These are phyloP conservation scores for Hycleus phaleratus DNA, from an alignment of 1,140 invertebrate species.

Conservation along the genomic window DNA sequence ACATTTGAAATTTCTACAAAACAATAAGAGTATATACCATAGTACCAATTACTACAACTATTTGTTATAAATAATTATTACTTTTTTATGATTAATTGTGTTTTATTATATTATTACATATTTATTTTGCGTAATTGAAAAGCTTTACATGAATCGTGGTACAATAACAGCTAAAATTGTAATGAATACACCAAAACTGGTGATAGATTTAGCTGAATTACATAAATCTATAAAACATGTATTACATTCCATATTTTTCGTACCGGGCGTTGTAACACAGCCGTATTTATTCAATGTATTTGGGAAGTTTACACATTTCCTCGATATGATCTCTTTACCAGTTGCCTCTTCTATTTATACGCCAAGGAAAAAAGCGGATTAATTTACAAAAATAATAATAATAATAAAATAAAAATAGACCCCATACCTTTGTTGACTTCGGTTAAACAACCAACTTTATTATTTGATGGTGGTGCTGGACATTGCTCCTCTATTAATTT, in stretches of 20 bases:
- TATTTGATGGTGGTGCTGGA: not conserved
- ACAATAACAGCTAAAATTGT: constrained; percentile 34
- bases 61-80: too few species aligned
- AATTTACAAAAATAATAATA: too few species aligned
- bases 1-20: not conserved
- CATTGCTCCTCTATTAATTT: not conserved
- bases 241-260: not conserved
- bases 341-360: not conserved
- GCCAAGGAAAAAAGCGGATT: too few species aligned
- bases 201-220: not conserved
- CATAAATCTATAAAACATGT: constrained; percentile 4
- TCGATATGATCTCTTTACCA: not conserved
- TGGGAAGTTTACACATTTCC: constrained; percentile 4
- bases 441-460: not conserved
- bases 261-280: not conserved
- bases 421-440: not conserved
- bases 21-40: not conserved
- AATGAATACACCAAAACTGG: constrained; percentile 36
- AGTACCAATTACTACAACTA: too few species aligned
- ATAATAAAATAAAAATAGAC: too few species aligned
- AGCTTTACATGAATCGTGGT: constrained; percentile 17
- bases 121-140: too few species aligned
- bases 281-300: constrained; percentile 2
- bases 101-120: too few species aligned
- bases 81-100: too few species aligned